Evolutionary conservation across 2,888 invertebrate species (phyloP), one percentile per base, ranked within the genome.

Genomic region (Eudemis profundana): DNA sequence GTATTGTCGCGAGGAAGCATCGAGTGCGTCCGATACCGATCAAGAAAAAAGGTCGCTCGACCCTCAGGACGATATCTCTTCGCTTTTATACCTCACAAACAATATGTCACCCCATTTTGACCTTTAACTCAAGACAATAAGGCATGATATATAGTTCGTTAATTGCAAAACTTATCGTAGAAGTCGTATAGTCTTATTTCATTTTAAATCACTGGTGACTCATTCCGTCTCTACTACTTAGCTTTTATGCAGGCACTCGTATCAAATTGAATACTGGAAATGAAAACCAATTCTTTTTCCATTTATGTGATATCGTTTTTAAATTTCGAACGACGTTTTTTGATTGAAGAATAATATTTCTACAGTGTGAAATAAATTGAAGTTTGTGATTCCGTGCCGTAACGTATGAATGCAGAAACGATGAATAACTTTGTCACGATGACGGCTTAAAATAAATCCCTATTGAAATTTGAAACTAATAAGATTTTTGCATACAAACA

Each of bases 121-220:
- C 75, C 78, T 72, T 73, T 83, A 74, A 59, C 19, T 1, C 64
- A 17, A 63, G 51, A 38, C 36, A 42, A 72, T 77, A 78, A 68
- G 67, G 72, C 38, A 59, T 60, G 61, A 29, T 65, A 19, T 53
- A 36, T 66, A 49, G 61, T 61, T 56, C 21, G 12, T 56, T 27
- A 42, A 19, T 15, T 49, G 60, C 63, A 65, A 75, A 69, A 69
- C 51, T 68, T 70, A 75, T 74, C 70, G 67, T 77, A 69, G 77
- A 68, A 67, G 66, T 70, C 71, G 72, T 75, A 78, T 36, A 67
- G 67, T 78, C 78, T 83, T 83, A 84, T 86, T 85, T 82, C 78
- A 81, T 85, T 85, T 85, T 78, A 85, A 87, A 85, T 85, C 81
- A 81, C 79, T 82, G 81, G 86, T 87, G 87, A 87, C 86, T 87